A percentile compares a stretch with the other conserved stretches of the same genome.
Conservation (phyloP, 1,140 invertebrate species). For the Trachelipus rathkii region DNA sequence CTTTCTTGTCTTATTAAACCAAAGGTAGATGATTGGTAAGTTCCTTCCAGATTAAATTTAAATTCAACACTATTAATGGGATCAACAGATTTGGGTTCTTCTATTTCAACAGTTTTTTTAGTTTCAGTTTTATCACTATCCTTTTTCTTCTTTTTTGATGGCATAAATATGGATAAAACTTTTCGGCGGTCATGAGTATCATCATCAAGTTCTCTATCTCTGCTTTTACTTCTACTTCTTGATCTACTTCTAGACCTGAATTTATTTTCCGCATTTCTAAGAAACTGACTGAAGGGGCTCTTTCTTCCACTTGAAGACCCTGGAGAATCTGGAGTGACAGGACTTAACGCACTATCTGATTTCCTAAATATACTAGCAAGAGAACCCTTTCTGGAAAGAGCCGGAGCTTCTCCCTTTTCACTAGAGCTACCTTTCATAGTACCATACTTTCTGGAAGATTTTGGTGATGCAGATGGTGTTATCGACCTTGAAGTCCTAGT, state of each 20-base stretch:
- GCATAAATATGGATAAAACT: conserved; percentile 55
- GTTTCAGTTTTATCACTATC: conserved; percentile 47
- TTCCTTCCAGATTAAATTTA: conserved; percentile 50
- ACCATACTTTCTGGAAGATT: conserved; percentile 32
- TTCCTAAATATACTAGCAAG: conserved; percentile 72
- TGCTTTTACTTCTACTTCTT: conserved; percentile 59
- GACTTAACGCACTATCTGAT: conserved; percentile 58
- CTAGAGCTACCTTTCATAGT: conserved; percentile 32
- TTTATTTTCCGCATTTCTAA: conserved; percentile 49
- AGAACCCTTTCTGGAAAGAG: conserved; percentile 69
- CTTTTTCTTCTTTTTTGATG: conserved; percentile 53
- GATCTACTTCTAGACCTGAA: conserved; percentile 53
- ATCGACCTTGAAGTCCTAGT: conserved; percentile 29
- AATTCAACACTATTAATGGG: conserved; percentile 53
- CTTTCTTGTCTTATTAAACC: conserved; percentile 41
- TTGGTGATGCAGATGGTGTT: conserved; percentile 41
- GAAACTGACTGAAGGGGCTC: conserved; percentile 48
- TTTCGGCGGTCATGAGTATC: conserved; percentile 54
- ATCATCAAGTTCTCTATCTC: conserved; percentile 56
- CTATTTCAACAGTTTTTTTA: conserved; percentile 33
- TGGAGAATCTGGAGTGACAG: conserved; percentile 60
- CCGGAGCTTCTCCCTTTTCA: conserved; percentile 52
- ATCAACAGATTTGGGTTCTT: conserved; percentile 46
- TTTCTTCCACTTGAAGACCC: conserved; percentile 38
- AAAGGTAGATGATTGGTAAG: conserved; percentile 45